phyloP scores from a whole-genome alignment of 2,888 invertebrate genomes.

The Tridacna crocea region DNA sequence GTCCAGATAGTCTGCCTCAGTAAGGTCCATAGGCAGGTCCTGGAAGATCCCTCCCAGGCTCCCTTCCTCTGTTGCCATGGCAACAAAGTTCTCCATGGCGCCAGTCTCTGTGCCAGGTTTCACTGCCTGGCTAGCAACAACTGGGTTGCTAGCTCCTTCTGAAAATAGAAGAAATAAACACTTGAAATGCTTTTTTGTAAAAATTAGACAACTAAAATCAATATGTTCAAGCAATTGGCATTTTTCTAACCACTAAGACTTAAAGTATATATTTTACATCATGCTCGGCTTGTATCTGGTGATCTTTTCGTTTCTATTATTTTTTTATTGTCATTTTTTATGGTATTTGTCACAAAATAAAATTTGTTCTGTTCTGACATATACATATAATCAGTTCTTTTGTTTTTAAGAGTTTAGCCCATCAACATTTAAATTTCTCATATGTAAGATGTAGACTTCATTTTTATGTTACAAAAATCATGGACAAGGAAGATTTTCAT shows the following conservation, averaged over 20 bases:
- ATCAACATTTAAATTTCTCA: no score
- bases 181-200: not conserved
- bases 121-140: constrained; percentile 61
- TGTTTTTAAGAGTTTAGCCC: not conserved
- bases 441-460: not conserved
- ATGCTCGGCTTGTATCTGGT: no score
- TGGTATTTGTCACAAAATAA: no score
- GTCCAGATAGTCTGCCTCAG: constrained; percentile 67
- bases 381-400: not conserved
- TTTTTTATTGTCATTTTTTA: no score
- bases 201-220: not conserved
- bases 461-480: not conserved
- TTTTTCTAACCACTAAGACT: not conserved
- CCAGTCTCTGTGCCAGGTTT: constrained; percentile 38
- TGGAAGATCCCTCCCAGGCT: constrained; percentile 53
- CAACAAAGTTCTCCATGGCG: constrained; percentile 57
- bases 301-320: no score
- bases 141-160: constrained; percentile 58
- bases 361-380: not conserved
- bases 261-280: no score
- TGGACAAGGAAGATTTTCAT: not conserved
- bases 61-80: constrained; percentile 37
- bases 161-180: constrained; percentile 30
- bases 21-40: constrained; percentile 44
- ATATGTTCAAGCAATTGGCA: not conserved